phyloP scores from a whole-genome alignment of 2,113 vertebrate species.

The Cichladusa arquata region DNA sequence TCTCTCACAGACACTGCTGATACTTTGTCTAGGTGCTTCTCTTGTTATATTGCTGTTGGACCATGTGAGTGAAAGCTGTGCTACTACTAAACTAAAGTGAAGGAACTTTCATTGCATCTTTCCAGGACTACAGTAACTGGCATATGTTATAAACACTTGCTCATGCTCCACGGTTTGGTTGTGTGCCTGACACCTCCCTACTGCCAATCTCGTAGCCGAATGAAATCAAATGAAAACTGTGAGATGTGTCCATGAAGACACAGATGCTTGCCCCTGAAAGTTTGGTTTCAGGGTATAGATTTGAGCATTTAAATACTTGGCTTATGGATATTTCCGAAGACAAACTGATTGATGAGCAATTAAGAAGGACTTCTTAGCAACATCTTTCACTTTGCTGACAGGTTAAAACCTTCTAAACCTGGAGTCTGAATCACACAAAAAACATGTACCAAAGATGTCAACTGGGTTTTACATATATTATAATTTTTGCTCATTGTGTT shows the following conservation, averaged over 20 bases:
- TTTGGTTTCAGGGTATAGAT: background rate
- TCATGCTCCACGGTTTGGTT: background rate
- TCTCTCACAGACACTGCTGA: background rate
- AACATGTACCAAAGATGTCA: background rate
- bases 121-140: background rate
- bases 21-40: background rate
- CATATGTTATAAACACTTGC: background rate
- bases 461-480: background rate
- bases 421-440: background rate
- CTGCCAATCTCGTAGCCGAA: background rate
- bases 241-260: background rate
- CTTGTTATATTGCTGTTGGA: background rate
- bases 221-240: background rate
- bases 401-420: background rate
- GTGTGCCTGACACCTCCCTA: background rate
- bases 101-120: background rate
- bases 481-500: background rate
- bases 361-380: background rate
- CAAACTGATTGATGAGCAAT: rapidly evolving
- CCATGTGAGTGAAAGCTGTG: background rate
- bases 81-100: background rate
- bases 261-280: background rate
- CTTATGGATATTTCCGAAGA: background rate
- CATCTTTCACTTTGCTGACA: background rate
- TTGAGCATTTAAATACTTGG: background rate